phyloP scores from a whole-genome alignment of 2,797 vertebrate genomes.

The Squalus acanthias region DNA sequence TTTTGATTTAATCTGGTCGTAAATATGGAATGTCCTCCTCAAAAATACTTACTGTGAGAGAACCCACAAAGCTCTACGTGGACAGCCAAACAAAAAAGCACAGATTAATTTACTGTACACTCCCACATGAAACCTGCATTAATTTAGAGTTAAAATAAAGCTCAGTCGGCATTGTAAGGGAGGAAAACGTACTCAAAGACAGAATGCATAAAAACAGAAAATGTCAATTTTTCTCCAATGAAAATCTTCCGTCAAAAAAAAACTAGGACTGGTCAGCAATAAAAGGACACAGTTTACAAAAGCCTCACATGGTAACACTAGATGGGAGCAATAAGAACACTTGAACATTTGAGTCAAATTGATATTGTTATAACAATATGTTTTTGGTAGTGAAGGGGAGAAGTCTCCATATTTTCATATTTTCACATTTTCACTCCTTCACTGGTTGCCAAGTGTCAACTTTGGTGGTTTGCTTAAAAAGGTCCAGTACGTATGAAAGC shows the following conservation, averaged over 20 bases:
- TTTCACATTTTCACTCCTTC: background rate
- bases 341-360: too few relatives aligned
- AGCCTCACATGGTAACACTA: background rate
- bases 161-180: too few relatives aligned
- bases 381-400: background rate
- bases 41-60: background rate
- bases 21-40: background rate
- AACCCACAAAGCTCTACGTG: background rate
- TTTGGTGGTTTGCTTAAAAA: background rate
- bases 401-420: background rate
- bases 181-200: too few relatives aligned
- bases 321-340: too few relatives aligned
- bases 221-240: background rate
- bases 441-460: background rate
- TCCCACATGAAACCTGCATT: too few relatives aligned
- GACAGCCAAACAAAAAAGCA: background rate
- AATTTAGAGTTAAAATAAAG: too few relatives aligned
- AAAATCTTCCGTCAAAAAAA: background rate
- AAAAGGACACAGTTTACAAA: background rate
- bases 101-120: background rate
- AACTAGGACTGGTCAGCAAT: too few relatives aligned
- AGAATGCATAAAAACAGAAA: background rate
- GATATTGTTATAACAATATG: too few relatives aligned
- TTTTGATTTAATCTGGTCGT: background rate
- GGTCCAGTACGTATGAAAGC: background rate